Percentiles rank a stretch among this genome's conserved stretches.
Conservation (phyloP, 2,113 vertebrate species). For the Lophochroa leadbeateri region DNA sequence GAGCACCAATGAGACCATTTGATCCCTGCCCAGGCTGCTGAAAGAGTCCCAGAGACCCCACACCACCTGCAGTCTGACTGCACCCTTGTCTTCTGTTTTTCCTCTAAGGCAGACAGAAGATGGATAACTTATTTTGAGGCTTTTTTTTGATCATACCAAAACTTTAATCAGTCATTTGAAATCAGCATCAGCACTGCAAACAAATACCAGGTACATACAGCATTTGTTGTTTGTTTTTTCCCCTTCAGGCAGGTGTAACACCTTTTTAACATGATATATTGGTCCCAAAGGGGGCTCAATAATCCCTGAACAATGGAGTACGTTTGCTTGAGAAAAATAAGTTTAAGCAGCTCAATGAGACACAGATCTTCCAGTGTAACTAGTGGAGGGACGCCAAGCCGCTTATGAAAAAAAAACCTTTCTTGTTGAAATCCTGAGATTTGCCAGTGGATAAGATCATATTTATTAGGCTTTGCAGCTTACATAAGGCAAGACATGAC, state of each 20-base stretch:
- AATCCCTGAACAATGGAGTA: not conserved
- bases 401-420: not conserved
- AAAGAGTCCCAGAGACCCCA: not conserved
- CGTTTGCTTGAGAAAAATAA: not conserved
- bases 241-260: not conserved
- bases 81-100: not conserved
- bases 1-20: rapidly evolving
- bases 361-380: not conserved
- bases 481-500: not conserved
- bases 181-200: not conserved
- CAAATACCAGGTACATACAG: not conserved
- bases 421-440: not conserved
- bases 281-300: not conserved
- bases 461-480: not conserved
- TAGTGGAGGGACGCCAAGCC: not conserved
- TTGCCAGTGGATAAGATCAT: not conserved
- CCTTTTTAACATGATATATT: not conserved
- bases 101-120: not conserved
- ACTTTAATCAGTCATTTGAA: not conserved
- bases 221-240: not conserved
- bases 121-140: not conserved
- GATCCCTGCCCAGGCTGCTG: not conserved
- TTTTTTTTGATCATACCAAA: not conserved
- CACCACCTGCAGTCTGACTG: not conserved
- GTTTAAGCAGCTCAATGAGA: not conserved